phyloP scores from a whole-genome alignment of 2,888 invertebrate genomes.

The Apamea crenata region DNA sequence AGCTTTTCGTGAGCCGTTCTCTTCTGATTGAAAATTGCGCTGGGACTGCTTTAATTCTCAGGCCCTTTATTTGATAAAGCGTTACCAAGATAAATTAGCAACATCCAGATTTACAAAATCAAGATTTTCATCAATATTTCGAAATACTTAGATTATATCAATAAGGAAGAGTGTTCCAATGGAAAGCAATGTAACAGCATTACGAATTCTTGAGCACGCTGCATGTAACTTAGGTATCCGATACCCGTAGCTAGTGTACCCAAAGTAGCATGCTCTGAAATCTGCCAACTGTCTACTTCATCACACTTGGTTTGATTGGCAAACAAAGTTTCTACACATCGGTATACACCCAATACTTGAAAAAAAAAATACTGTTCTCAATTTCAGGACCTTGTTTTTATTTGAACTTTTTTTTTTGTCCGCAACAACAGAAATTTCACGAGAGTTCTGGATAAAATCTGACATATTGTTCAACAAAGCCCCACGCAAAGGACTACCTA shows the following conservation, averaged over 20 bases:
- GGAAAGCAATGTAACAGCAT: slow-evolving; percentile 80
- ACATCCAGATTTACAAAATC: not conserved
- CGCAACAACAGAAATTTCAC: slow-evolving; percentile 44
- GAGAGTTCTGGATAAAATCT: slow-evolving; percentile 41
- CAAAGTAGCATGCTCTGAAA: slow-evolving; percentile 64
- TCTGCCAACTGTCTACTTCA: slow-evolving; percentile 58
- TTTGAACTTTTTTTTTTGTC: slow-evolving; percentile 40
- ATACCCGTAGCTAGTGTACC: slow-evolving; percentile 51
- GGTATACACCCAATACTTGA: slow-evolving; percentile 47
- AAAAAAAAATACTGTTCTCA: slow-evolving; percentile 47
- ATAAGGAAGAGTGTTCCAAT: slow-evolving; percentile 56
- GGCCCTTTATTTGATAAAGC: not conserved
- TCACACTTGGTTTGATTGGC: slow-evolving; percentile 55
- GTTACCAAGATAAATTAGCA: not conserved
- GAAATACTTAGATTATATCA: not conserved
- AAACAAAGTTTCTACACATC: slow-evolving; percentile 50
- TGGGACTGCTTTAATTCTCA: not conserved
- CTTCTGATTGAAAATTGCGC: not conserved
- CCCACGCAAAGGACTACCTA: slow-evolving; percentile 51
- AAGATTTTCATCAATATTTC: not conserved
- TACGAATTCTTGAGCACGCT: slow-evolving; percentile 78
- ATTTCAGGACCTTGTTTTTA: slow-evolving; percentile 59
- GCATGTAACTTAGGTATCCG: slow-evolving; percentile 74
- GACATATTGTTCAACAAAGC: slow-evolving; percentile 59
- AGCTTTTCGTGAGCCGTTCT: not conserved